Evolutionary conservation across 2,888 invertebrate genomes (phyloP).

Genomic region (Sarcophaga variegata): DNA sequence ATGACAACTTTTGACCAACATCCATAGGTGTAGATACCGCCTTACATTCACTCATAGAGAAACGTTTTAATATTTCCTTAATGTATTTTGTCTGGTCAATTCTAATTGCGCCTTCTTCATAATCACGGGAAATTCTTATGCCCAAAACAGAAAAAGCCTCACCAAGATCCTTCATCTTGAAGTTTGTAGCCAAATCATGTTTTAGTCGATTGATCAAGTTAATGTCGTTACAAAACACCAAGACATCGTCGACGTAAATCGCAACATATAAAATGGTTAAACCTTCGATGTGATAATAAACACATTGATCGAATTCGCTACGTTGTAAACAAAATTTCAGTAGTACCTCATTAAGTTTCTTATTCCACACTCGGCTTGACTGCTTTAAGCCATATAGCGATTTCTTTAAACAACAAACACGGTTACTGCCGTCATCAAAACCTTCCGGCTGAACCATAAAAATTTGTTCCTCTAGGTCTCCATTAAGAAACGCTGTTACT

Average conservation of each 20-base stretch:
- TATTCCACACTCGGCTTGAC: conserved; percentile 21
- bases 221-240: not conserved
- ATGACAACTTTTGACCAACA: conserved; percentile 13
- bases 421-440: conserved; percentile 1
- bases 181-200: not conserved
- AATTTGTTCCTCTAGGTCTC: conserved; percentile 24
- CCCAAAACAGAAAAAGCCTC: conserved; percentile 17
- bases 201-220: conserved; percentile 2
- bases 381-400: conserved; percentile 45
- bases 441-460: conserved; percentile 24
- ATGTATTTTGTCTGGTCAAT: conserved; percentile 11
- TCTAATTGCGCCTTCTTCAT: not conserved
- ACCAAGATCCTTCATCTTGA: conserved; percentile 6
- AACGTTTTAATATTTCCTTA: conserved; percentile 37
- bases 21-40: conserved; percentile 17
- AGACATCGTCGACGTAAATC: too few species aligned
- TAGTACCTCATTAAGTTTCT: not conserved
- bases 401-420: conserved; percentile 47
- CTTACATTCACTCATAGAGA: conserved; percentile 37
- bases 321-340: conserved; percentile 1
- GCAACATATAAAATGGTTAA: too few species aligned
- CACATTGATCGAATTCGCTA: conserved; percentile 7
- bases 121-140: conserved; percentile 44
- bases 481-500: conserved; percentile 53
- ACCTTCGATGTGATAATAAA: not conserved